Evolutionary conservation across 2,888 invertebrate genomes (phyloP).

Genomic region (Scaptomyza reducta): DNA sequence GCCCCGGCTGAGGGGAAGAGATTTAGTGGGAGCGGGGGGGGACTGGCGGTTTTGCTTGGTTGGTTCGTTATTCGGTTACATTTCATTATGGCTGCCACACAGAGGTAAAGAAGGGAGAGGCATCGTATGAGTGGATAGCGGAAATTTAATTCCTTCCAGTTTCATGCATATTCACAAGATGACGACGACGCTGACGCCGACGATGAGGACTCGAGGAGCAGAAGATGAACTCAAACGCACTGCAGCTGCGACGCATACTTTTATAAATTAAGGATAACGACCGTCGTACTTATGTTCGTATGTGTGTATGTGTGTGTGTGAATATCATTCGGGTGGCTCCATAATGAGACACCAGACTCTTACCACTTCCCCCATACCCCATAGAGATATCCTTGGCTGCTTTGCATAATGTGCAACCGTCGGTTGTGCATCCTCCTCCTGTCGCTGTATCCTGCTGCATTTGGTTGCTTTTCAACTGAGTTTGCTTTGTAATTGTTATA

Average conservation of each 20-base stretch:
- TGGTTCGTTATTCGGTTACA: conserved; percentile 82
- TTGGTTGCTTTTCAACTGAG: conserved; percentile 35
- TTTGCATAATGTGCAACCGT: conserved; percentile 60
- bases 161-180: conserved; percentile 78
- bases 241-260: conserved; percentile 56
- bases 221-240: conserved; percentile 27
- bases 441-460: conserved; percentile 3
- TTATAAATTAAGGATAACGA: conserved; percentile 81
- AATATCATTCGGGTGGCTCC: conserved; percentile 55
- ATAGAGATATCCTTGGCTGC: conserved; percentile 54
- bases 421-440: neutral
- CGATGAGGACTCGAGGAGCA: conserved; percentile 23
- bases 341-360: conserved; percentile 59
- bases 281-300: conserved; percentile 42
- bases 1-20: neutral
- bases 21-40: neutral
- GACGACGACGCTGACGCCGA: conserved; percentile 31
- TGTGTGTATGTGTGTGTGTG: conserved; percentile 13
- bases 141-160: conserved; percentile 76
- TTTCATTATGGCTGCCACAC: conserved; percentile 64
- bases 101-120: neutral
- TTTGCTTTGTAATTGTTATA: conserved; percentile 70
- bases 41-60: conserved; percentile 61
- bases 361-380: conserved; percentile 1
- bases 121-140: conserved; percentile 14